These are phyloP conservation scores for Sebastes taczanowskii DNA, from an alignment of 2,797 vertebrate genomes.

Conservation along the genomic window DNA sequence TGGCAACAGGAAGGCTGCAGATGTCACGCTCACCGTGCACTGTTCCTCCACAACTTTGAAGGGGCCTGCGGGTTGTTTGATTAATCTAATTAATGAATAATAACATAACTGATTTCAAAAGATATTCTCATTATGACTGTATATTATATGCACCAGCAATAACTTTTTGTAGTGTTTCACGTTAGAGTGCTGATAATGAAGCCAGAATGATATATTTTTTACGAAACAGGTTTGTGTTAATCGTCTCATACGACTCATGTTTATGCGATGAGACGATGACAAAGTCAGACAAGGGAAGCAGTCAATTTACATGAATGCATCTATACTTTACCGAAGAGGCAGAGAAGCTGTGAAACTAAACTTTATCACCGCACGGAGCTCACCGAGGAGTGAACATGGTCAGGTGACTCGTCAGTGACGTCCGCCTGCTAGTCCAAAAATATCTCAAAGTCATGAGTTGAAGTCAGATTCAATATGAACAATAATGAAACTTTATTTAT, in stretches of 20 bases:
- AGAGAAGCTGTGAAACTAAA: conserved; percentile 6
- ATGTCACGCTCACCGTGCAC: conserved; percentile 49
- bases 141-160: background rate
- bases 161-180: background rate
- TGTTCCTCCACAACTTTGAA: conserved; percentile 23
- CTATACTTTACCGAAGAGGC: background rate
- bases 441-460: background rate
- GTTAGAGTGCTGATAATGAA: background rate
- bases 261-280: conserved; percentile 44
- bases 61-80: conserved; percentile 10
- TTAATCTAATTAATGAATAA: conserved; percentile 11
- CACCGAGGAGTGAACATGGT: background rate
- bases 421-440: background rate
- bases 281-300: conserved; percentile 11
- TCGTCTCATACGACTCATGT: conserved; percentile 20
- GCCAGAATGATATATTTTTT: background rate
- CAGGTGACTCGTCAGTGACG: background rate
- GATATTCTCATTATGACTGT: background rate
- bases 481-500: background rate
- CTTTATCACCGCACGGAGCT: background rate
- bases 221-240: background rate
- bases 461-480: background rate
- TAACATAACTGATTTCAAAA: conserved; percentile 1
- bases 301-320: conserved; percentile 20
- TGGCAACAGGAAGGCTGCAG: conserved; percentile 54